Evolutionary conservation across 2,113 vertebrate species (phyloP), one percentile per base, ranked within the genome.

Genomic region (Peromyscus leucopus): DNA sequence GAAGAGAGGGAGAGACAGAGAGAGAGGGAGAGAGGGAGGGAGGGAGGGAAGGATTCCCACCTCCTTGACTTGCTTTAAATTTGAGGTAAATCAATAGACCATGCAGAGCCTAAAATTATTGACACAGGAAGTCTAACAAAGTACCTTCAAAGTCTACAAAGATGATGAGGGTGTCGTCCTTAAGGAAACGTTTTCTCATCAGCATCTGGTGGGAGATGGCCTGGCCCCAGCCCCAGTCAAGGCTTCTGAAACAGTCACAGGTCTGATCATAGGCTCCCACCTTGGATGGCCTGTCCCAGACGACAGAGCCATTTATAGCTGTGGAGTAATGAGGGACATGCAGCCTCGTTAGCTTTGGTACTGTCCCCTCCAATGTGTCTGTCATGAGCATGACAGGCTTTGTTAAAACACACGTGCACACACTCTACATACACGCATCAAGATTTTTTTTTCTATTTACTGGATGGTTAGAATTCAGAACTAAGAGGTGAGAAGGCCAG

Each of bases 81-180:
- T 42, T 7, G 12, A 42, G 12, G 65, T n/a, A 26, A 72, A 51
- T 59, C 21, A 55, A 39, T 63, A 48, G 19, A 48, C 15, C 4
- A 36, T 31, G 6, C 15, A 91, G 17, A 87, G 9, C 48, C 26
- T 26, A 89, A 55, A 28, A 24, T 87, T 83, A 39, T n/a, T 69
- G 57, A 42, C 55, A 61, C 8, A 93, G 15, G 48, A 80, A 94
- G 59, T 33, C 26, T 28, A 86, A 36, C 1, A 83, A 79, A 26
- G 51, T 99, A 99, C 99, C 99, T 83, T 99, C 96, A 95, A 99
- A 99, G 96, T 99, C 98, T 89, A 98, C 98, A 59, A 99, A 99
- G 82, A 99, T 98, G 91, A 99, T 99, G 59, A 99, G 98, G 96
- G 99, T 98, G 8, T 99, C 96, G 17, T 99, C 99, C 97, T 99